Evolutionary conservation across 2,113 vertebrate species (phyloP), one percentile per base, ranked within the genome.

Genomic region (Lepisosteus osseus): DNA sequence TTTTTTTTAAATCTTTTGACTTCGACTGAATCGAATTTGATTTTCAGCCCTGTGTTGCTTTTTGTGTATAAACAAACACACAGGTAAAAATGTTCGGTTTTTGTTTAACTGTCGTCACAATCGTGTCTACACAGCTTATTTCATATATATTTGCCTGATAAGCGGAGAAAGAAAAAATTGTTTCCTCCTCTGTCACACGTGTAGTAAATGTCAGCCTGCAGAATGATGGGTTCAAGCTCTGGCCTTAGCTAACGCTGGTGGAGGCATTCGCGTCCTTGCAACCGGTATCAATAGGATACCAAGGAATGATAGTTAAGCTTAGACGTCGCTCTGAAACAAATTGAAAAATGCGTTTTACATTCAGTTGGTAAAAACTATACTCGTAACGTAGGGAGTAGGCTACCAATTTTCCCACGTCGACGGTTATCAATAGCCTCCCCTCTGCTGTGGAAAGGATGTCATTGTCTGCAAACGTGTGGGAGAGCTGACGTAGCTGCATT

Each of bases 191-290:
- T 15, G 64, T 67, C 45, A 56, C 63, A 72, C 43, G 13, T 7
- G 45, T 66, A 51, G 42, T 43, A 57, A 72, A 54, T 17, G 41
- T 51, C 54, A 57, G 44, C 51, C n/a, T 11, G 13, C 41, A 59
- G 64, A 72, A 72, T 51, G 57, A 72, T 67, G 64, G 43, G 45
- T 15, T 59, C 64, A 72, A 72, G 64, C 71, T 72, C 63, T 65
- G 71, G 71, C 13, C 9, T 59, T 15, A 72, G 64, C 63, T 65
- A 65, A 17, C 12, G 14, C 41, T 54, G 56, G 54, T 40, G 43
- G 54, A 17, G 14, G 13, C 14, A 51, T 47, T 56, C 62, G 42
- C 61, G n/a, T 54, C 62, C 13, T 54, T n/a, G 45, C 47, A 40
- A 47, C 3, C 7, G 0, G 3, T 59, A n/a, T 59, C 56, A 3